Evolutionary conservation across 2,888 invertebrate genomes (phyloP).

Genomic region (Troilus luridus): DNA sequence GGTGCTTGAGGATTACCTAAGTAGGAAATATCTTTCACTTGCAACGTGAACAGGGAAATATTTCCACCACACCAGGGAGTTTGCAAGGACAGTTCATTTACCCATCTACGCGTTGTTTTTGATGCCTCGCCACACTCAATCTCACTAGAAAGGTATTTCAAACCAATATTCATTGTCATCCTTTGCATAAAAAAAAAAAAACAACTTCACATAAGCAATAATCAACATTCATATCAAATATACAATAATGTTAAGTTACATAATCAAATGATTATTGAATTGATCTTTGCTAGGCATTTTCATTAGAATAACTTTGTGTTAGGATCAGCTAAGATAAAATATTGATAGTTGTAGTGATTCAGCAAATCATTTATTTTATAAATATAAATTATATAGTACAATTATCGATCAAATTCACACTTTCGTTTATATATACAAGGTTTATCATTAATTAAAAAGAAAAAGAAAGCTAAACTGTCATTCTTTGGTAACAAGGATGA

Average conservation of each 20-base stretch:
- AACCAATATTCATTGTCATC: conserved; percentile 17
- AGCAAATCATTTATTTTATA: not conserved
- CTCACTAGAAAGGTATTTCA: not conserved
- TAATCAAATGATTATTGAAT: not conserved
- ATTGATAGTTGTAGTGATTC: not conserved
- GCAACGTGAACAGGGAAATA: too few species aligned
- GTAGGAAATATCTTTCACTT: too few species aligned
- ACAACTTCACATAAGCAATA: not conserved
- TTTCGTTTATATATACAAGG: not conserved
- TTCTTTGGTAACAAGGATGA: conserved; percentile 60
- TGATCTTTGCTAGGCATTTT: not conserved
- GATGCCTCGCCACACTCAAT: too few species aligned
- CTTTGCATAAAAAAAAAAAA: not conserved
- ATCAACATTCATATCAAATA: not conserved
- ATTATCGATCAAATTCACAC: conserved; percentile 11
- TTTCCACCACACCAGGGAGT: too few species aligned
- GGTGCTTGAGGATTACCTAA: too few species aligned
- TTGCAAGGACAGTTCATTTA: too few species aligned
- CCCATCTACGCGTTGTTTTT: too few species aligned
- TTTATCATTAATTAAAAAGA: not conserved
- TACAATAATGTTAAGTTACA: not conserved
- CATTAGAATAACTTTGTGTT: not conserved
- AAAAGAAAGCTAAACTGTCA: conserved; percentile 43
- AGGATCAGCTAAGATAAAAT: not conserved
- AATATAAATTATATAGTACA: conserved; percentile 22